A percentile compares a stretch with the other conserved stretches of the same genome.
phyloP scores from a whole-genome alignment of 2,888 invertebrate species.

The Megastigmus dorsalis region DNA sequence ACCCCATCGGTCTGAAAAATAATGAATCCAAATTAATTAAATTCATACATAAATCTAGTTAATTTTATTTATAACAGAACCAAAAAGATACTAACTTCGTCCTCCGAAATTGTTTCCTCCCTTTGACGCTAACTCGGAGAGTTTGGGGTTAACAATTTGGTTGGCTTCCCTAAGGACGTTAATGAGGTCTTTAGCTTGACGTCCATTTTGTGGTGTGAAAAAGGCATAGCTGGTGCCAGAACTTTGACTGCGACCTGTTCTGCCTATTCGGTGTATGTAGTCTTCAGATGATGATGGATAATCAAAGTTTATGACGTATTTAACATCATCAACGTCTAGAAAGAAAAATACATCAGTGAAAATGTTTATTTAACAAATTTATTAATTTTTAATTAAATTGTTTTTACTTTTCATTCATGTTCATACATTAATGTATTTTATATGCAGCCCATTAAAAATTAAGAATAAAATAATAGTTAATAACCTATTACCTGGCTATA shows the following conservation, averaged over 20 bases:
- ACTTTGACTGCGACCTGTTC: conserved; percentile 90
- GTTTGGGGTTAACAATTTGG: conserved; percentile 87
- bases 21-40: neutral
- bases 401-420: conserved; percentile 50
- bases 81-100: conserved; percentile 69
- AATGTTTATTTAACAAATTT: neutral
- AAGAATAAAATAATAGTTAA: conserved; percentile 15
- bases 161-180: conserved; percentile 93
- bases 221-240: conserved; percentile 96
- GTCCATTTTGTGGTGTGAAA: conserved; percentile 91
- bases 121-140: conserved; percentile 85
- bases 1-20: conserved; percentile 68
- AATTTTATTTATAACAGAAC: no score
- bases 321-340: conserved; percentile 96
- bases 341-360: conserved; percentile 54
- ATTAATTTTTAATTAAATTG: conserved; percentile 10
- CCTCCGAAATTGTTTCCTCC: conserved; percentile 78
- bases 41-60: no score
- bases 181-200: conserved; percentile 91
- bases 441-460: conserved; percentile 44
- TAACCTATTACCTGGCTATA: no score
- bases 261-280: conserved; percentile 96
- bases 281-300: conserved; percentile 97
- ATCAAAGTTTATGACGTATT: conserved; percentile 97
- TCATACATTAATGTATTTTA: conserved; percentile 45